Conservation (phyloP, 2,113 vertebrate species). For the Lophotis ruficrista region DNA sequence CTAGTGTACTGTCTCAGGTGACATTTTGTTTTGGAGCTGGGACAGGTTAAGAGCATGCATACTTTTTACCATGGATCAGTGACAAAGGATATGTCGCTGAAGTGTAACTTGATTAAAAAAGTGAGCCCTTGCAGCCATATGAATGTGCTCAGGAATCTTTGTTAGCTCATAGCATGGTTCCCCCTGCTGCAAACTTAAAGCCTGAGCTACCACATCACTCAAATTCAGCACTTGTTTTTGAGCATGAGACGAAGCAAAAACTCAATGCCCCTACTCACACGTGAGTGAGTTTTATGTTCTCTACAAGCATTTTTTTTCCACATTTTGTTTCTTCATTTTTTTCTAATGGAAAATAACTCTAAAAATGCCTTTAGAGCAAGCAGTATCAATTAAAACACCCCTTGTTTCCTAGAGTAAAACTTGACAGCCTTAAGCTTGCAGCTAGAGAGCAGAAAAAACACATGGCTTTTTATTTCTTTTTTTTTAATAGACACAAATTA, state of each 20-base stretch:
- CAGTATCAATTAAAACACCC: background rate
- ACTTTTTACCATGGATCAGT: background rate
- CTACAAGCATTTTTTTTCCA: background rate
- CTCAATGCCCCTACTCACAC: background rate
- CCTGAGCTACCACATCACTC: background rate
- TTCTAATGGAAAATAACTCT: background rate
- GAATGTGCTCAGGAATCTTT: background rate
- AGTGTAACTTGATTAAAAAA: background rate
- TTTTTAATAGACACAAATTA: background rate
- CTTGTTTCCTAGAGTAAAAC: background rate
- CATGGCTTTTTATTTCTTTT: background rate
- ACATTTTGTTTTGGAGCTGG: background rate
- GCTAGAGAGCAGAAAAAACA: background rate
- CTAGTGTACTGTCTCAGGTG: background rate
- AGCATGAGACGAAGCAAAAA: background rate
- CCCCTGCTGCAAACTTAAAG: background rate
- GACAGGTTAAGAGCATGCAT: background rate
- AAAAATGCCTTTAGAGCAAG: background rate
- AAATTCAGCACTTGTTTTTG: background rate
- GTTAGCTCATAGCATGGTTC: background rate
- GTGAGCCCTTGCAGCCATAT: fast-evolving
- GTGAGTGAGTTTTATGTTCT: background rate
- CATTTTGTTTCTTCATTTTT: background rate
- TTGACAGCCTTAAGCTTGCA: background rate
- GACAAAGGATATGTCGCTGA: background rate